Evolutionary conservation across 2,113 vertebrate genomes (phyloP).

Genomic region (Brevimyrus niger): DNA sequence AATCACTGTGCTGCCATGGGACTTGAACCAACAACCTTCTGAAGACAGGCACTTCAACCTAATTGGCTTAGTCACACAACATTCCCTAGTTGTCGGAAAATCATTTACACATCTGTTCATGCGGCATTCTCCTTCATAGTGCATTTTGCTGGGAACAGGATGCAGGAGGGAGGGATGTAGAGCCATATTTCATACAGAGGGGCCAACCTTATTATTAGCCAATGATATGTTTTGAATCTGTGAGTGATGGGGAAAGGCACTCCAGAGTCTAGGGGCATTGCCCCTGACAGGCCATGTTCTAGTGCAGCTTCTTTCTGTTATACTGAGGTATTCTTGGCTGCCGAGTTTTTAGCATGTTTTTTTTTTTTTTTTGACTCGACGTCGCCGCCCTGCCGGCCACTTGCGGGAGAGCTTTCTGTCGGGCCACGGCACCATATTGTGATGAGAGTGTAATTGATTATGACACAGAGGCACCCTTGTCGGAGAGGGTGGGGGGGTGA

Average conservation of each 20-base stretch:
- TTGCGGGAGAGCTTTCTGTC: neutral
- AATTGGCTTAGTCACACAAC: neutral
- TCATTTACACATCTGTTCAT: neutral
- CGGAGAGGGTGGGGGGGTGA: conserved; percentile 18
- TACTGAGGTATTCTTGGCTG: neutral
- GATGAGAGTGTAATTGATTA: conserved; percentile 50
- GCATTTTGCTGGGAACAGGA: neutral
- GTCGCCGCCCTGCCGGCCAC: neutral
- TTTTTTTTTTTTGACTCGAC: neutral
- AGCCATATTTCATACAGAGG: neutral
- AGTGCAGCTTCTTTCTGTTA: neutral
- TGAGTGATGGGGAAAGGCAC: neutral
- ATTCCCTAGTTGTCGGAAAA: neutral
- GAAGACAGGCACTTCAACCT: no score
- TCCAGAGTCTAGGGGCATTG: neutral
- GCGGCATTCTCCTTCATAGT: neutral
- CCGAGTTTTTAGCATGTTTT: neutral
- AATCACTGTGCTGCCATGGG: neutral
- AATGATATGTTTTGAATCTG: neutral
- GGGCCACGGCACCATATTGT: neutral
- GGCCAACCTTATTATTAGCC: neutral
- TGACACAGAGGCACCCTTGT: conserved; percentile 45
- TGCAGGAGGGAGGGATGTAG: neutral
- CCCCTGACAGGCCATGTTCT: neutral
- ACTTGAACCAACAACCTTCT: neutral